phyloP scores from a whole-genome alignment of 2,888 invertebrate species.

The Andrena bicolor region DNA sequence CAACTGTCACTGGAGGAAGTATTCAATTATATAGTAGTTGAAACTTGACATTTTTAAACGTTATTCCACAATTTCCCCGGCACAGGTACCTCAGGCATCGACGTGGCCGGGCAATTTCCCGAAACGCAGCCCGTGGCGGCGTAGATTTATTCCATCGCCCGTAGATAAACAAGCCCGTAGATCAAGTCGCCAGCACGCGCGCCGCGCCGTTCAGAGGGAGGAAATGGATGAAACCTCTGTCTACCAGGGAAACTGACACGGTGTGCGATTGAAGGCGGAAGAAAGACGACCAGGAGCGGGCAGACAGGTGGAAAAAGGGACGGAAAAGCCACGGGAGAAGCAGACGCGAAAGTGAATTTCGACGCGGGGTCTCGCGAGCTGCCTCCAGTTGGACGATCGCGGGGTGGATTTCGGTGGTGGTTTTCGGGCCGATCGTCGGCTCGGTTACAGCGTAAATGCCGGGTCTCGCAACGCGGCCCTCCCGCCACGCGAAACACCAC shows the following conservation, averaged over 20 bases:
- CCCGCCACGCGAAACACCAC: constrained; percentile 71
- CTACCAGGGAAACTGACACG: constrained; percentile 26
- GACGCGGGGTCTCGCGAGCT: background rate
- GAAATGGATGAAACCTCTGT: constrained; percentile 40
- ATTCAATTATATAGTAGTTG: background rate
- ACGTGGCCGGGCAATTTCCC: constrained; percentile 16
- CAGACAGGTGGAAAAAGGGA: constrained; percentile 15
- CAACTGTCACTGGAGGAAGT: background rate
- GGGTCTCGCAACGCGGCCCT: constrained; percentile 38
- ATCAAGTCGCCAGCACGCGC: constrained; percentile 57
- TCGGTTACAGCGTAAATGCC: constrained; percentile 40
- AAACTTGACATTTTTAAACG: no score
- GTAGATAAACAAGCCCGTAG: constrained; percentile 70
- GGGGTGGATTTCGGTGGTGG: constrained; percentile 1
- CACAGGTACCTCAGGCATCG: background rate
- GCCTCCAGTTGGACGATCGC: background rate
- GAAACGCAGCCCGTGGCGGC: constrained; percentile 28
- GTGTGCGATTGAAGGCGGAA: constrained; percentile 27
- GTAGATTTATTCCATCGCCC: constrained; percentile 62
- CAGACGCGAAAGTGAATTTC: background rate
- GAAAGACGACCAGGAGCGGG: constrained; percentile 1
- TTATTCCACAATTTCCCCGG: no score
- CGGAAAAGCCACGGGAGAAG: background rate
- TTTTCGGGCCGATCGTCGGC: constrained; percentile 24
- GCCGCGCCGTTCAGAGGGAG: constrained; percentile 23